Percentiles rank a stretch among this genome's conserved stretches.
Conservation (phyloP, 2,113 vertebrate species). For the Prochilodus magdalenae region DNA sequence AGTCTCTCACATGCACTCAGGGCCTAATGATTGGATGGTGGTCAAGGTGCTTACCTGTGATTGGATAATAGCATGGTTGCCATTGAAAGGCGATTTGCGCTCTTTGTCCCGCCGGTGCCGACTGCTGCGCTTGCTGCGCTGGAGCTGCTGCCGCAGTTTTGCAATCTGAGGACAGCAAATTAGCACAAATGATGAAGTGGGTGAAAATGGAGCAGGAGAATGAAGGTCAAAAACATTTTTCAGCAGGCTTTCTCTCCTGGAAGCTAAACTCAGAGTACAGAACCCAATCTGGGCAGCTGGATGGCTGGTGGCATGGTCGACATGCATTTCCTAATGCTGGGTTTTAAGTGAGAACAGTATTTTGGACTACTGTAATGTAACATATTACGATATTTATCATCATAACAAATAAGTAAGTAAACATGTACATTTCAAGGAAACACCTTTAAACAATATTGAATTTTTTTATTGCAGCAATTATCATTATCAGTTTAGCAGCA, state of each 20-base stretch:
- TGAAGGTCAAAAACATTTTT: not conserved
- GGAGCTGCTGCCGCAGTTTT: slow-evolving; percentile 95
- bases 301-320: too few species aligned
- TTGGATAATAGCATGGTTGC: slow-evolving; percentile 95
- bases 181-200: not conserved
- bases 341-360: too few species aligned
- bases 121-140: slow-evolving; percentile 98
- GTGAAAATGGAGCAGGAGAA: not conserved
- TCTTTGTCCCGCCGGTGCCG: slow-evolving; percentile 97
- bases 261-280: not conserved
- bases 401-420: too few species aligned
- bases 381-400: too few species aligned
- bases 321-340: not conserved
- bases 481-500: too few species aligned
- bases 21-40: slow-evolving; percentile 72
- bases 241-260: not conserved
- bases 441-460: too few species aligned
- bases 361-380: too few species aligned
- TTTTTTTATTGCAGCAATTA: too few species aligned
- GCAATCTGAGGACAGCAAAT: slow-evolving; percentile 82
- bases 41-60: slow-evolving; percentile 84
- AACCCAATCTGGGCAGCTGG: too few species aligned
- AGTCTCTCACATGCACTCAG: not conserved
- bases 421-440: too few species aligned
- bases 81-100: slow-evolving; percentile 96